These are phyloP conservation scores for Brotula barbata DNA, from an alignment of 2,797 vertebrate genomes.

Conservation along the genomic window DNA sequence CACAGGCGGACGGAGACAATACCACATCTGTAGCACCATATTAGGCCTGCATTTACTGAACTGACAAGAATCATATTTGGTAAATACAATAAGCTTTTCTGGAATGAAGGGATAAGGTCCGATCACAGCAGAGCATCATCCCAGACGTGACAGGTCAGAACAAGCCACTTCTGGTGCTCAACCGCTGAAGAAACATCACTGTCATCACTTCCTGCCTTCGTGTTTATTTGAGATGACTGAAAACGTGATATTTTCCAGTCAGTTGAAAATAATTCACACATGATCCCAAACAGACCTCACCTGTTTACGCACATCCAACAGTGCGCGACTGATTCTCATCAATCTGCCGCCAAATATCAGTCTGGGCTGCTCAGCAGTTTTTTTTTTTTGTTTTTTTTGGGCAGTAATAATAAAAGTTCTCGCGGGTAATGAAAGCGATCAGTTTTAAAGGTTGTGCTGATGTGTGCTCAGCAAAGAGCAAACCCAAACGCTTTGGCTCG, in stretches of 20 bases:
- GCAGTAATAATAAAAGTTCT: conserved; percentile 27
- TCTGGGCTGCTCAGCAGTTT: not conserved
- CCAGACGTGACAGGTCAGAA: not conserved
- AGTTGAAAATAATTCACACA: not conserved
- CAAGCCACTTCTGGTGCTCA: conserved; percentile 12
- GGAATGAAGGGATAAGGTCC: conserved; percentile 31
- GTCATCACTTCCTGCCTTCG: conserved; percentile 9
- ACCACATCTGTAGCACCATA: conserved; percentile 41
- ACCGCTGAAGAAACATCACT: conserved; percentile 11
- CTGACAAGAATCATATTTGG: conserved; percentile 44
- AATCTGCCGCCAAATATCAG: conserved; percentile 2
- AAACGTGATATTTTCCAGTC: conserved; percentile 5
- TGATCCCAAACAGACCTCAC: not conserved
- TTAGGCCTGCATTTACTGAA: conserved; percentile 50
- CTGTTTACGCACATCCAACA: not conserved
- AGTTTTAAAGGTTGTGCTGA: conserved; percentile 31
- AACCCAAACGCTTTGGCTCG: not conserved
- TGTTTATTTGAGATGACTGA: conserved; percentile 10
- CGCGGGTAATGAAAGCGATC: conserved; percentile 43
- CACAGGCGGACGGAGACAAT: not conserved
- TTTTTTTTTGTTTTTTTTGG: too few species aligned
- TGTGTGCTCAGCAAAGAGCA: too few species aligned
- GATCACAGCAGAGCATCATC: not conserved
- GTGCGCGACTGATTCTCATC: conserved; percentile 12
- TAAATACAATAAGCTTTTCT: conserved; percentile 28